Conservation (phyloP, 2,888 invertebrate genomes). For the Ormyrus labotus region DNA sequence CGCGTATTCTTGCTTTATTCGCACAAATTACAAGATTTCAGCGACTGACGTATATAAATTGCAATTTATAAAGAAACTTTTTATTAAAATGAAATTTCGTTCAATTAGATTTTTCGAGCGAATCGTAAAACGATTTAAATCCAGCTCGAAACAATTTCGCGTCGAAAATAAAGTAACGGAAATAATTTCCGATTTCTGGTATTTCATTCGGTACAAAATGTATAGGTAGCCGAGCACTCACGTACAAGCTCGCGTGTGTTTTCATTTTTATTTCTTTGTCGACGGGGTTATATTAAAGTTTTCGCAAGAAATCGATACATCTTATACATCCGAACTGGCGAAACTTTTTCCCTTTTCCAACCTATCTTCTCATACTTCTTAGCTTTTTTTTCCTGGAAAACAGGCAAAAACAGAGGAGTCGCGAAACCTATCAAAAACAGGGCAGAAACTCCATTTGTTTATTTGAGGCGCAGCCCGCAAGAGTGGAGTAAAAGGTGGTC, state of each 20-base stretch:
- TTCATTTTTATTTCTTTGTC: conserved; percentile 18
- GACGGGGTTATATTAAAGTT: conserved; percentile 37
- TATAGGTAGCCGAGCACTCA: neutral
- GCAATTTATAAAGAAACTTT: too few relatives aligned
- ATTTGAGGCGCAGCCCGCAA: conserved; percentile 14
- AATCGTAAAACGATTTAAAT: too few relatives aligned
- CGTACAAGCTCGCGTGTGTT: neutral
- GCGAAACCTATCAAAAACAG: conserved; percentile 44
- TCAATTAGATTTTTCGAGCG: too few relatives aligned
- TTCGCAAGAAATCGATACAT: conserved; percentile 41
- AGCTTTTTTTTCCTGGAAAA: neutral
- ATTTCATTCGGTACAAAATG: neutral
- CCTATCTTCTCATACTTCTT: conserved; percentile 13
- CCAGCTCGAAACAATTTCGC: too few relatives aligned
- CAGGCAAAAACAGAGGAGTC: neutral
- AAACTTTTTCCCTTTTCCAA: conserved; percentile 24
- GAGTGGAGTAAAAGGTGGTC: neutral
- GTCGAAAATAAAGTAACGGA: too few relatives aligned
- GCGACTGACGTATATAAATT: too few relatives aligned
- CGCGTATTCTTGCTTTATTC: too few relatives aligned
- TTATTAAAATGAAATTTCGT: too few relatives aligned
- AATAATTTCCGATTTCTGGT: neutral
- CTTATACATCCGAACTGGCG: conserved; percentile 15
- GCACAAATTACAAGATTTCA: too few relatives aligned
- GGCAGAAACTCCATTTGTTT: conserved; percentile 47